Conservation (phyloP, 2,888 invertebrate genomes). For the Melitaea athalia region DNA sequence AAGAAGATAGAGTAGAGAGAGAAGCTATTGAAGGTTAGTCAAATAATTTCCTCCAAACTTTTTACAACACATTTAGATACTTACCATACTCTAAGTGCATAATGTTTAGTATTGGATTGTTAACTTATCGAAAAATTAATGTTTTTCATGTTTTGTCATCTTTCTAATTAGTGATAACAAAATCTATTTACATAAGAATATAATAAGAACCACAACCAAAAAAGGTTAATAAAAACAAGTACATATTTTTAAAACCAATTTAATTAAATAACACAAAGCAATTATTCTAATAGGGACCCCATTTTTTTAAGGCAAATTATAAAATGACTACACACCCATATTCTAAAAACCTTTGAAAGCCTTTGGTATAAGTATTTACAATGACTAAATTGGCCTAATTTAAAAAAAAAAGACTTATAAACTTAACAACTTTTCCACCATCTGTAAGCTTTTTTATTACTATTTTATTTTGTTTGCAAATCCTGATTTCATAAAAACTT, state of each 20-base stretch:
- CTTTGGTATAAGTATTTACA: slow-evolving; percentile 4
- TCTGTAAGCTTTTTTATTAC: background rate
- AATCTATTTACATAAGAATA: background rate
- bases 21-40: too few relatives aligned
- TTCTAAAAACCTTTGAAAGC: slow-evolving; percentile 1
- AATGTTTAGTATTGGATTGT: too few relatives aligned
- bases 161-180: background rate
- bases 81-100: too few relatives aligned
- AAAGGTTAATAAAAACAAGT: slow-evolving; percentile 26
- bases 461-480: background rate
- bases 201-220: slow-evolving; percentile 21
- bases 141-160: too few relatives aligned
- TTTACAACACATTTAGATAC: too few relatives aligned
- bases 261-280: slow-evolving; percentile 23
- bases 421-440: background rate
- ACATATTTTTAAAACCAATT: slow-evolving; percentile 31
- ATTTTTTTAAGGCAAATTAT: background rate
- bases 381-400: background rate
- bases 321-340: slow-evolving; percentile 13
- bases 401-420: too few relatives aligned
- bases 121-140: too few relatives aligned
- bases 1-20: too few relatives aligned
- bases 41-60: too few relatives aligned
- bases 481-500: background rate
- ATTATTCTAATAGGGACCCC: slow-evolving; percentile 20